Evolutionary conservation across 92 coral and sea anemone species (phyloP), one percentile per base, ranked within the genome.

Genomic region (Siderastrea radians): DNA sequence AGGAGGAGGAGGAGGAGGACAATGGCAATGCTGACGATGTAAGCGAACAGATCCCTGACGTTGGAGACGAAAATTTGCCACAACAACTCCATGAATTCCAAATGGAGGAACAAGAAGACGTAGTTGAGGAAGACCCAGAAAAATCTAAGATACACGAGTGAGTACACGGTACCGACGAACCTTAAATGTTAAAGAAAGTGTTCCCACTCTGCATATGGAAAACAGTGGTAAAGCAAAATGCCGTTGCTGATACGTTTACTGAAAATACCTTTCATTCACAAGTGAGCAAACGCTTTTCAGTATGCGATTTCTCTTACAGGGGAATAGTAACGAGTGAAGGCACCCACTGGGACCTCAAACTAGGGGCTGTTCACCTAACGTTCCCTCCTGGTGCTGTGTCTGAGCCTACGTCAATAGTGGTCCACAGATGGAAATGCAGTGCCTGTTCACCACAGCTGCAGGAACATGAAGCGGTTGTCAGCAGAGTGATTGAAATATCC

Each of bases 351-450:
- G 46, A 86, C 51, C 78, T 68, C 79, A 59, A 48, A 60, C 58
- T n/a, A 17, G 57, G 60, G n/a, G 87, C 87, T 7, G 75, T 65
- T 50, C 64, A 64, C 43, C 60, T 89, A 57, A 55, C 57, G 15
- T 70, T 89, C 68, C 93, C 93, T 4, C 84, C 88, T 14, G 54
- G 76, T 60, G 60, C 89, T 47, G 92, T 89, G 55, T 17, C 79
- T 15, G 52, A 83, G 75, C 49, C 72, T n/a, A 77, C 84, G 5
- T 58, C 68, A 12, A 57, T 89, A 43, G 64, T 17, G 47, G 68
- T 76, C 67, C 53, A 52, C 16, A 62, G 46, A 0, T 53, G 43
- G 51, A 17, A 54, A 50, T 9, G 77, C 53, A 53, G 79, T 9
- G 71, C 70, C n/a, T 52, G 52, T 17, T 68, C 83, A 59, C 67